These are phyloP conservation scores for Notechis scutatus DNA, from an alignment of 2,113 vertebrate genomes.

Conservation along the genomic window DNA sequence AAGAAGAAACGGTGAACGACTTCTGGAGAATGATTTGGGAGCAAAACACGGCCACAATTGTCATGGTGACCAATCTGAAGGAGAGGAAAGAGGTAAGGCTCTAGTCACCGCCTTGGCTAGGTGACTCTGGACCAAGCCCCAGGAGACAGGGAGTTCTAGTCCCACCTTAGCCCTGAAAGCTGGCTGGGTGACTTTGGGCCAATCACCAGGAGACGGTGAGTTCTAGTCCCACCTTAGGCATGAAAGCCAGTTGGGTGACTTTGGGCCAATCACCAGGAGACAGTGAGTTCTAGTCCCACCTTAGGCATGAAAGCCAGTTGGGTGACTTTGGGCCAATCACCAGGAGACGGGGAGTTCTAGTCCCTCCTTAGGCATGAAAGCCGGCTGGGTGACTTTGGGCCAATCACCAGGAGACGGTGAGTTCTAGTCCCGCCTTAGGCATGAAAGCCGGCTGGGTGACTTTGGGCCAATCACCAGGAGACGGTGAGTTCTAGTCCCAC, in stretches of 20 bases:
- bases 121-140: not conserved
- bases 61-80: slow-evolving; percentile 99
- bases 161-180: accelerated
- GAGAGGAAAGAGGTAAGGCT: slow-evolving; percentile 90
- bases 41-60: slow-evolving; percentile 96
- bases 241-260: not conserved
- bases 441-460: no score
- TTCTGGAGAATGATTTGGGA: slow-evolving; percentile 99
- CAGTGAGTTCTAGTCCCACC: not conserved
- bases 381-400: no score
- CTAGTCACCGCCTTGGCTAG: no score
- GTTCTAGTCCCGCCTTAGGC: no score
- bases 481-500: not conserved
- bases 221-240: accelerated
- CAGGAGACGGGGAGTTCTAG: no score
- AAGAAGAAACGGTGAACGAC: slow-evolving; percentile 97
- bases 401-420: no score
- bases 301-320: no score
- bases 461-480: no score
- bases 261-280: not conserved
- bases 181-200: not conserved
- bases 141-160: not conserved
- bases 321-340: no score
- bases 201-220: not conserved
- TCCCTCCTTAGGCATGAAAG: no score